Evolutionary conservation across 2,888 invertebrate genomes (phyloP).

Genomic region (Uloborus plumipes): DNA sequence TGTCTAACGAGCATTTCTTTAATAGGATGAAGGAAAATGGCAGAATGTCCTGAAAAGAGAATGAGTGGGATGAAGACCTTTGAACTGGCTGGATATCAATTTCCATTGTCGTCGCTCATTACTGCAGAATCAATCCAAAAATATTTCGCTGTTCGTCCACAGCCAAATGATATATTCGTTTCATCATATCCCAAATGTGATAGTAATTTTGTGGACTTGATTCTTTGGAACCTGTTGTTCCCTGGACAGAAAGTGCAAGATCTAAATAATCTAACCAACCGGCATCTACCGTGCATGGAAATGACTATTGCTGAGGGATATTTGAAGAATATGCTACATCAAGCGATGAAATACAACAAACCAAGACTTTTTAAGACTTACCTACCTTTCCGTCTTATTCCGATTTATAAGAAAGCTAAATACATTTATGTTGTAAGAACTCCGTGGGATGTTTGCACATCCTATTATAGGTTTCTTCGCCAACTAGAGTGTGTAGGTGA

Average conservation of each 20-base stretch:
- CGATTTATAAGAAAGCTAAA: constrained; percentile 29
- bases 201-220: constrained; percentile 20
- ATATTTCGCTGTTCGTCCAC: constrained; percentile 1
- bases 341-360: not conserved
- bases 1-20: too few species aligned
- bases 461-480: constrained; percentile 20
- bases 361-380: constrained; percentile 43
- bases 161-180: constrained; percentile 22
- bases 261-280: constrained; percentile 3
- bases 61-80: constrained; percentile 9
- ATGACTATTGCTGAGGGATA: not conserved
- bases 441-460: constrained; percentile 31
- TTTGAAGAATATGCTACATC: not conserved
- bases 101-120: constrained; percentile 18
- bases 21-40: too few species aligned
- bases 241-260: not conserved
- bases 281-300: constrained; percentile 32
- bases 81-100: constrained; percentile 8
- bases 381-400: constrained; percentile 18
- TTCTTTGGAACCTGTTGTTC: constrained; percentile 36
- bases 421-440: constrained; percentile 42
- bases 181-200: constrained; percentile 50
- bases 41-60: too few species aligned
- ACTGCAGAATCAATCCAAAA: constrained; percentile 4
- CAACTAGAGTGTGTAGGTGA: not conserved